Base-by-base conservation (phyloP, 2,888 invertebrate genomes). In the Andrena camellia region DNA sequence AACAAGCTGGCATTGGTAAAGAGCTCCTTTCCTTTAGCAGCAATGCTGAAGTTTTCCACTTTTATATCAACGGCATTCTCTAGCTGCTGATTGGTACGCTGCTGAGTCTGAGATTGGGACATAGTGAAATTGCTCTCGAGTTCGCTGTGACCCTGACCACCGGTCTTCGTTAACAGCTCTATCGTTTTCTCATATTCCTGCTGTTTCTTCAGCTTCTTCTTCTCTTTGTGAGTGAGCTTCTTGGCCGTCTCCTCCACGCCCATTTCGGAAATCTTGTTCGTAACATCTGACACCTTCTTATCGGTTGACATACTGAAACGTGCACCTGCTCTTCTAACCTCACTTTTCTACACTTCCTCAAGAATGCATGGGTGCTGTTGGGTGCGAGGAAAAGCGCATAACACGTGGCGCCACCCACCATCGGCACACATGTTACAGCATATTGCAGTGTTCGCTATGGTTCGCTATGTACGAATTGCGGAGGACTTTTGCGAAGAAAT, bases 1-100 rank as follows among this genome's bases (percentile, higher is more conserved):
- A 98, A 95, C 48, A 99, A 95, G 93, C 97, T 98, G 0, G 99
- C 99, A 94, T 99, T 99, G 48, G 98, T 97, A 94, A 99, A 99
- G 63, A 99, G 95, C 92, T 99, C 98, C 91, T 99, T 98, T 75
- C 99, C 99, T 94, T 98, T 98, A 0, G 99, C 99, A 26, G 98
- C 96, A 89, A 99, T 99, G 78, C 98, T 98, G 93, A 99, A 99
- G 94, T 98, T 99, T 92, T 99, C 99, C 20, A 99, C 98, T 95
- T 99, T 99, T 70, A 99, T 99, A 94, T 99, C 99, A 13, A 98
- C 97, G 0, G 99, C 99, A 93, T 98, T 97, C 92, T 99, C 99
- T 88, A 98, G 78, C 81, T 93, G 93, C 54, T 93, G 92, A 69
- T 82, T 87, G n/a, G 91, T 90, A 0, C 94, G 92, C 66, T 94